Percentiles rank a stretch among this genome's conserved stretches.
Conservation (phyloP, 2,888 invertebrate species). For the Oasisia sp. region DNA sequence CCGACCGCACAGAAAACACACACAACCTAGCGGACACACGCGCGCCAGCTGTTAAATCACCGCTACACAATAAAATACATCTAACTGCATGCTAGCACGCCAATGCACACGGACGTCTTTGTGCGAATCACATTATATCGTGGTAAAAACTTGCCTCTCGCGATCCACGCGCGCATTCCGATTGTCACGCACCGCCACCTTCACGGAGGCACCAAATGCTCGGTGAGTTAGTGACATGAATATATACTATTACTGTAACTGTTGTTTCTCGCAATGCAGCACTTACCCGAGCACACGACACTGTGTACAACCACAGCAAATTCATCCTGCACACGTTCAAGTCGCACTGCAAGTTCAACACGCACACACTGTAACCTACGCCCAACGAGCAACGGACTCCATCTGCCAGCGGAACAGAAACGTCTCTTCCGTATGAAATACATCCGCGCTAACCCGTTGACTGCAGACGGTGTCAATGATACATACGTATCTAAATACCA, state of each 20-base stretch:
- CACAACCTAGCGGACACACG: neutral
- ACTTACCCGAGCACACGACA: no score
- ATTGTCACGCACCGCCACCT: neutral
- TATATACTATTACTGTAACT: neutral
- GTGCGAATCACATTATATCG: neutral
- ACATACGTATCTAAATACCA: neutral
- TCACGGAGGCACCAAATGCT: neutral
- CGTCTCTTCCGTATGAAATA: neutral
- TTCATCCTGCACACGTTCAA: neutral
- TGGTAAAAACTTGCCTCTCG: neutral
- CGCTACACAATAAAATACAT: neutral
- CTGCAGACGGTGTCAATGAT: neutral
- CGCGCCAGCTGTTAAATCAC: conserved; percentile 2
- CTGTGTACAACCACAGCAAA: neutral
- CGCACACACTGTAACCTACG: neutral
- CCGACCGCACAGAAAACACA: conserved; percentile 12
- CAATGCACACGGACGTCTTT: neutral
- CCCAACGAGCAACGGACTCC: neutral
- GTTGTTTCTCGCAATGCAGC: neutral
- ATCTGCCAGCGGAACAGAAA: neutral
- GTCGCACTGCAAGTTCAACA: neutral
- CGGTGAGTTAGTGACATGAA: neutral
- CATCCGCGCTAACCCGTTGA: neutral
- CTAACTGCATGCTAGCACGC: neutral
- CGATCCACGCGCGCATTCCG: neutral